These are phyloP conservation scores for Listrodromus nycthemerus DNA, from an alignment of 2,888 invertebrate genomes.

Conservation along the genomic window DNA sequence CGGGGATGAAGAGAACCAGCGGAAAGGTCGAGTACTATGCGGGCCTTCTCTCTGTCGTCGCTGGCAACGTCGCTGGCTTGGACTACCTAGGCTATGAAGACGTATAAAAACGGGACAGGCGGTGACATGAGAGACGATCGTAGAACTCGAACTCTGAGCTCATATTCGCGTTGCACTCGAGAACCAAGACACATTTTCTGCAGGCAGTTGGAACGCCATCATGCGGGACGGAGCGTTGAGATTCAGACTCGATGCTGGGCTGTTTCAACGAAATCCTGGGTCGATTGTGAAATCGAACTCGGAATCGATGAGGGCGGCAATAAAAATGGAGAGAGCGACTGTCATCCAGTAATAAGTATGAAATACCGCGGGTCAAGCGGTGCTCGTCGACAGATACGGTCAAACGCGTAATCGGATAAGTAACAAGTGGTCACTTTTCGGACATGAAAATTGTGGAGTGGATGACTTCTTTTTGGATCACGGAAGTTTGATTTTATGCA, in stretches of 20 bases:
- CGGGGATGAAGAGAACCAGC: constrained; percentile 31
- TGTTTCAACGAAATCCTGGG: not conserved
- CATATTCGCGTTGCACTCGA: constrained; percentile 38
- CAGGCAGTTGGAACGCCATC: constrained; percentile 36
- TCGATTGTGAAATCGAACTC: not conserved
- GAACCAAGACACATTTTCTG: not conserved
- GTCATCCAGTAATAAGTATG: not conserved
- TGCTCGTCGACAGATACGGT: not conserved
- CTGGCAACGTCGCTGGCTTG: constrained; percentile 47
- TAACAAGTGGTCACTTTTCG: not conserved
- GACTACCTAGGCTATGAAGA: constrained; percentile 20
- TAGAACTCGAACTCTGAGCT: constrained; percentile 12
- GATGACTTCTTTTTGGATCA: not conserved
- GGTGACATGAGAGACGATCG: not conserved
- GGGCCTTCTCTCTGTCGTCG: constrained; percentile 44
- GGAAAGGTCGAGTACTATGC: constrained; percentile 56
- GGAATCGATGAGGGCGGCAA: not conserved
- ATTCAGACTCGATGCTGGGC: not conserved
- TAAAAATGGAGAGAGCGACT: not conserved
- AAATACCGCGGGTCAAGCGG: not conserved
- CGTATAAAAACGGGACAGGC: constrained; percentile 33
- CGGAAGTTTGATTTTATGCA: not conserved
- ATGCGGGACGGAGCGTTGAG: constrained; percentile 17
- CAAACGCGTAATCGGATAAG: not conserved
- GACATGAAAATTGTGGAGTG: not conserved